Evolutionary conservation across 1,140 invertebrate genomes (phyloP), one percentile per base, ranked within the genome.

Genomic region (Anastrepha obliqua): DNA sequence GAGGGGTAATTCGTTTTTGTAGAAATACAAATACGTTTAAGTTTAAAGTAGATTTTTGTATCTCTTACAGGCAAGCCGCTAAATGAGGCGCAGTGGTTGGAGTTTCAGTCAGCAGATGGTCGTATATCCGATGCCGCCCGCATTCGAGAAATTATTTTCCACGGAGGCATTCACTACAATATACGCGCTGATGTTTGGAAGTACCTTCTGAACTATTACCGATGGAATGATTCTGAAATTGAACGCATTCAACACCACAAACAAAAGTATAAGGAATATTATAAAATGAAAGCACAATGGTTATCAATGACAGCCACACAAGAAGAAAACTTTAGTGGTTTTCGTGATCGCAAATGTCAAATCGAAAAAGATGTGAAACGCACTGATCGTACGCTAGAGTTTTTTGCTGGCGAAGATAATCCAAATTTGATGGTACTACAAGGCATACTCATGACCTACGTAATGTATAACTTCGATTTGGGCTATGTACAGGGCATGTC

Each of bases 401-500:
- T 97, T 93, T 99, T 97, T 93, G 95, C 96, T 47, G 98, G 98
- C 1, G 98, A 99, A 89, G 95, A 98, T 90, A 99, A 99, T 94
- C 95, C 96, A 11, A 98, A 99, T 94, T 94, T 99, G 55, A 94
- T 95, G 87, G 95, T 97, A 29, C 93, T 99, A 1, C 96, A 97
- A 90, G 97, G 99, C 91, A 98, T 99, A 91, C 94, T 99, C 2
- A 99, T 99, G 97, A 99, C 99, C 0, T 99, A 99, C 93, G 97
- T 98, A n/a, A 99, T 99, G 98, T 99, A 99, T 93, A 99, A 99
- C 94, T 99, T 99, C 94, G 99, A 99, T 94, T 94, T 99, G 88
- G 98, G 98, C 90, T 98, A 98, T 91, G 97, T 98, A 1, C 97
- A 98, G 93, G 98, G 99, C 20, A 99, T 99, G 99, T 99, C 98